Evolutionary conservation across 2,797 vertebrate species (phyloP), one percentile per base, ranked within the genome.

Genomic region (Aphelocoma californica): DNA sequence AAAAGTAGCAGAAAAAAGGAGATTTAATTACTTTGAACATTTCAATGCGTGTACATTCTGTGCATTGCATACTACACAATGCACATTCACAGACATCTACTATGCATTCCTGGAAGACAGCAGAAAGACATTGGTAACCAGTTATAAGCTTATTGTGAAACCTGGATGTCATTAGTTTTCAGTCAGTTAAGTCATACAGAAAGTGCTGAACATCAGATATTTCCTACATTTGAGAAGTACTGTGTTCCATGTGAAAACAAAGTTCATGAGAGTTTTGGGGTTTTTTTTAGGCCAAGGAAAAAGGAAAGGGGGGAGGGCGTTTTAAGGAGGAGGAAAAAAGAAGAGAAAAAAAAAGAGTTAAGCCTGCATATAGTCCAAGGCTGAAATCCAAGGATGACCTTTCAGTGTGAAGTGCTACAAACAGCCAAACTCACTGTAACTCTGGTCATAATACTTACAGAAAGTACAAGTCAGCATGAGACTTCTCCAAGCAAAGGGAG

Each of bases 211-310:
- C 29, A 73, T 42, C 47, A 82, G 36, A 23, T 64, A 91, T 57
- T 64, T 87, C 91, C 71, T 72, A 45, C 6, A 85, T 91, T 92
- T 90, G 65, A 90, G 65, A 92, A 95, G 65, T 67, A 67, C 32
- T 58, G 60, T 60, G 36, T 38, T 67, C 53, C 72, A 38, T 23
- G 38, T 70, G 48, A 82, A 93, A 93, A 94, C 18, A 65, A 90
- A 93, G 51, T 2, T 31, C 25, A 8, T 4, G 28, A 58, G n/a
- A 81, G 17, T 34, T 15, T 40, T 15, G 40, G 40, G 40, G 40
- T n/a, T 48, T 58, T 58, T 34, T 23, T 24, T 26, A 34, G 72
- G 47, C 36, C 19, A 69, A 85, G 28, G 15, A 57, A 14, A 54
- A 81, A 75, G 34, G 17, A 64, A 21, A 42, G 11, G 14, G 9